Evolutionary conservation across 2,797 vertebrate genomes (phyloP).

Genomic region (Hylomyscus alleni): DNA sequence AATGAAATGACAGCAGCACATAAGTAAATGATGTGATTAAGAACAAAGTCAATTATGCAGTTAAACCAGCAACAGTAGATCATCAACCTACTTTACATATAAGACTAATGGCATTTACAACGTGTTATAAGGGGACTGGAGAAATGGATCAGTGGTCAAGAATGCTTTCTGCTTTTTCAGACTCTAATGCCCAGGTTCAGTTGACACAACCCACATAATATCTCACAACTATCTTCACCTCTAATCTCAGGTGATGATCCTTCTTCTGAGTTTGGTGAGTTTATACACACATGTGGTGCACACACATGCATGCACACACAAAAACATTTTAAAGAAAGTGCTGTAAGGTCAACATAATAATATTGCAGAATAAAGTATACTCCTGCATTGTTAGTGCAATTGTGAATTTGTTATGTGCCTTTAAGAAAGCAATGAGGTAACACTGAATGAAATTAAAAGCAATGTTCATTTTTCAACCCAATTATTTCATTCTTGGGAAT

Average conservation of each 20-base stretch:
- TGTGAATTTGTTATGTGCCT: not conserved
- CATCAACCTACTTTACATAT: not conserved
- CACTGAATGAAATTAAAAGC: conserved; percentile 51
- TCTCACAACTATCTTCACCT: not conserved
- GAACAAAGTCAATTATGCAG: conserved; percentile 22
- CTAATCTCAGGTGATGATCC: not conserved
- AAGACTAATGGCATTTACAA: conserved; percentile 5
- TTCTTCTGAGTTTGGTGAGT: not conserved
- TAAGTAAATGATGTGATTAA: not conserved
- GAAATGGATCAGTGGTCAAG: not conserved
- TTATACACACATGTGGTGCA: not conserved
- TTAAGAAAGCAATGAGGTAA: conserved; percentile 54
- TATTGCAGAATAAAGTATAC: not conserved
- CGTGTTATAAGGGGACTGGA: not conserved
- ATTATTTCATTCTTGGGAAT: conserved; percentile 30
- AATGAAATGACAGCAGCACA: conserved; percentile 16
- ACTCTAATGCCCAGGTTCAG: not conserved
- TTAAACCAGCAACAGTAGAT: conserved; percentile 36
- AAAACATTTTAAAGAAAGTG: not conserved
- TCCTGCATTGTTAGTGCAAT: not conserved
- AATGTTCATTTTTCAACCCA: not conserved
- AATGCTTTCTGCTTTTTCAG: not conserved
- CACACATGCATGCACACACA: not conserved
- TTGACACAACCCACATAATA: not conserved
- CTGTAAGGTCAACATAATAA: not conserved